phyloP scores from a whole-genome alignment of 2,113 vertebrate species.

The Emydocephalus ijimae region DNA sequence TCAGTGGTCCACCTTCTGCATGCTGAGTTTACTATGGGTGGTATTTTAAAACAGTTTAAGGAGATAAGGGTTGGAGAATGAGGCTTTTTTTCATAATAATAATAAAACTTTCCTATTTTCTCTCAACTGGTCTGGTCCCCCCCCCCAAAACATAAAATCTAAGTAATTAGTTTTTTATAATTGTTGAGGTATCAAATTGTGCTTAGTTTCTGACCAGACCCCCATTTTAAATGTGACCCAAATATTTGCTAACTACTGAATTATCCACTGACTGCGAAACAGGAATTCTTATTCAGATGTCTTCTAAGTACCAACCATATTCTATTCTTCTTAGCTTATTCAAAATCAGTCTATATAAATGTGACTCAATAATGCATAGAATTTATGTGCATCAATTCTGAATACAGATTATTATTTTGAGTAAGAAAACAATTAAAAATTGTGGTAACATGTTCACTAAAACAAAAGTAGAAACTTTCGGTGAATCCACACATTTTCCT shows the following conservation, averaged over 20 bases:
- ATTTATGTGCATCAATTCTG: conserved; percentile 28
- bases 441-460: not conserved
- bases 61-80: not conserved
- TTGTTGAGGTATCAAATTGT: not conserved
- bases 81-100: not conserved
- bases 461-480: conserved; percentile 19
- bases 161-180: not conserved
- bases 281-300: not conserved
- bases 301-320: not conserved
- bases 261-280: not conserved
- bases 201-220: not conserved
- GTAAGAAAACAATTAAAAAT: not conserved
- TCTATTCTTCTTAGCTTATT: not conserved
- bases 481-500: conserved; percentile 11
- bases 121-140: not conserved
- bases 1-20: not conserved
- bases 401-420: not conserved
- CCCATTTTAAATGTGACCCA: not conserved
- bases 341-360: not conserved
- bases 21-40: not conserved
- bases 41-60: not conserved
- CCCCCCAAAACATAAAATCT: not conserved
- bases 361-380: not conserved
- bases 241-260: not conserved
- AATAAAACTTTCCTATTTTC: not conserved